These are phyloP conservation scores for Nansenia antarctica DNA, from an alignment of 2,113 vertebrate genomes.

Conservation along the genomic window DNA sequence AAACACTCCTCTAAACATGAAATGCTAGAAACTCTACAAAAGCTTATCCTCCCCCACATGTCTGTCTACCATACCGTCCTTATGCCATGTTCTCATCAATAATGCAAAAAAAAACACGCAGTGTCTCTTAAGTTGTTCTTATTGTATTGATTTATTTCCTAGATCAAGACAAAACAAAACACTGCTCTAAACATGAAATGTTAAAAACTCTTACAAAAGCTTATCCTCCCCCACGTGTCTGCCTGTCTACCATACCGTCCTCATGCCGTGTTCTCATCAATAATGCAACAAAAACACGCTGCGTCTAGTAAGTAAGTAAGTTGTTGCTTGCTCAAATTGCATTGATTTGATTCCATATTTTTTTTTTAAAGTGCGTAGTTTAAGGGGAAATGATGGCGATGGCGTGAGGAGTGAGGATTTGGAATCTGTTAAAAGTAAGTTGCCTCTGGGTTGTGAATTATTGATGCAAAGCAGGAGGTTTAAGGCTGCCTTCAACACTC, in stretches of 20 bases:
- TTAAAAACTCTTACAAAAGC: neutral
- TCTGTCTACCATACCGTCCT: neutral
- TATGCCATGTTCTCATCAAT: no score
- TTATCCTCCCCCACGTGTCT: neutral
- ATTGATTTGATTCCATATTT: conserved; percentile 14
- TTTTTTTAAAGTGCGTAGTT: conserved; percentile 21
- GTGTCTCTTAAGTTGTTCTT: no score
- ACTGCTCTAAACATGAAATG: conserved; percentile 1
- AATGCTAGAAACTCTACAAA: neutral
- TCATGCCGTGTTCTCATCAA: neutral
- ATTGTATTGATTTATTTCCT: conserved; percentile 25
- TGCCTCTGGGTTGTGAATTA: conserved; percentile 57
- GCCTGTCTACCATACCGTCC: neutral
- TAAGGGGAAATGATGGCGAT: conserved; percentile 20
- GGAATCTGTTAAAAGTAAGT: conserved; percentile 51
- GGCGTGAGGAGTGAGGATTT: conserved; percentile 29
- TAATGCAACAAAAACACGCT: neutral
- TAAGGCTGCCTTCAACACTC: conserved; percentile 55
- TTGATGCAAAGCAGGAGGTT: conserved; percentile 65
- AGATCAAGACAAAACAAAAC: conserved; percentile 15
- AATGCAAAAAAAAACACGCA: no score
- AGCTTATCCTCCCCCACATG: neutral
- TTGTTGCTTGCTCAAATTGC: no score
- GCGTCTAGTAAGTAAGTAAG: conserved; percentile 10
- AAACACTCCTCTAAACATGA: neutral